Percentiles rank a stretch among this genome's conserved stretches.
Evolutionary conservation across 2,888 invertebrate species (phyloP).

Genomic region (Hyposoter dolosus): DNA sequence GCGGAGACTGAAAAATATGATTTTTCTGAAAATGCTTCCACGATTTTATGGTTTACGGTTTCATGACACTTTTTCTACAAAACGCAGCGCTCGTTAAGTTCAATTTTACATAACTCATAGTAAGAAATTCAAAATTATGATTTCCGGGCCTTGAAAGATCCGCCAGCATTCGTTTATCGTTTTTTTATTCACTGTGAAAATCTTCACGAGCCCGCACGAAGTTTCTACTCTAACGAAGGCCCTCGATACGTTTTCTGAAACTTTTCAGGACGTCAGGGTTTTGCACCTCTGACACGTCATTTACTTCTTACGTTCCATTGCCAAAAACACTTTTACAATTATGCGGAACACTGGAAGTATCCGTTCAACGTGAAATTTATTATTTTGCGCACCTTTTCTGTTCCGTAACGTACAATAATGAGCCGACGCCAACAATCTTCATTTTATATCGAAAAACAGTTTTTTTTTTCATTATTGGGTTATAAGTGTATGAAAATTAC

Average conservation of each 20-base stretch:
- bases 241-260: background rate
- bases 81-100: too few relatives aligned
- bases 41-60: too few relatives aligned
- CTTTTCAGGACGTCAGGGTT: background rate
- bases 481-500: slow-evolving; percentile 26
- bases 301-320: background rate
- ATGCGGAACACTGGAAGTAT: background rate
- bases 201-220: background rate
- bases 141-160: background rate
- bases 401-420: background rate
- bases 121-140: background rate
- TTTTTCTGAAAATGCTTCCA: too few relatives aligned
- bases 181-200: background rate
- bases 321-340: background rate
- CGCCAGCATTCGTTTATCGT: background rate
- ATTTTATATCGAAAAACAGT: background rate
- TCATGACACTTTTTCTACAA: too few relatives aligned
- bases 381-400: slow-evolving; percentile 33
- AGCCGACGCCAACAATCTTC: background rate
- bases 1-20: background rate
- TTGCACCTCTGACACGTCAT: background rate
- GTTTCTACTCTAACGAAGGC: background rate
- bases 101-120: background rate
- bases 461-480: background rate
- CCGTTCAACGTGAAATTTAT: background rate